These are phyloP conservation scores for Dysmachus trigonus DNA, from an alignment of 2,888 invertebrate species.

Conservation along the genomic window DNA sequence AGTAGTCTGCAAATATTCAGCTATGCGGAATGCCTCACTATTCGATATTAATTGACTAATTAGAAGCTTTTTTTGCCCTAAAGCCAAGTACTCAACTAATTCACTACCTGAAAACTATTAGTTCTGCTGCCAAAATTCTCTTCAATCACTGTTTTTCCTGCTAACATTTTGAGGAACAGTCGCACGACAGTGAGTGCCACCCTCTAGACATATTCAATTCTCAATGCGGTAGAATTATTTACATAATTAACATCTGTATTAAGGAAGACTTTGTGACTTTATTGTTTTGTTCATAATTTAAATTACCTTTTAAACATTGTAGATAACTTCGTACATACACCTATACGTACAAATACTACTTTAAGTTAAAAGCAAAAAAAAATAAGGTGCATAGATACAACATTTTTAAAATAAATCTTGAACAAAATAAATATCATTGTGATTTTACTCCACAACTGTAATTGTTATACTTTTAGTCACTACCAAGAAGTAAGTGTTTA, in stretches of 20 bases:
- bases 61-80: background rate
- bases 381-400: background rate
- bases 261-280: constrained; percentile 53
- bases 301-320: constrained; percentile 16
- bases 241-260: constrained; percentile 52
- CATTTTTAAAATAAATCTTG: background rate
- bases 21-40: background rate
- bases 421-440: background rate
- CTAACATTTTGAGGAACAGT: background rate
- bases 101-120: background rate
- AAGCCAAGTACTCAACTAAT: background rate
- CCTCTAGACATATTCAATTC: constrained; percentile 43
- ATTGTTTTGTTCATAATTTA: constrained; percentile 47
- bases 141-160: background rate
- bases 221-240: constrained; percentile 50
- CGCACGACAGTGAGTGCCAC: background rate
- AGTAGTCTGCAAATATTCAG: background rate
- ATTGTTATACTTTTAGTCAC: background rate
- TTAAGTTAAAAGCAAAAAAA: background rate
- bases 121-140: background rate
- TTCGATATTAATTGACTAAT: constrained; percentile 10
- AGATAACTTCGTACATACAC: background rate
- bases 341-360: constrained; percentile 4
- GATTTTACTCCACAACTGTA: background rate
- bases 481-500: background rate